These are phyloP conservation scores for Leptoclinus maculatus DNA, from an alignment of 2,797 vertebrate species.

Conservation along the genomic window DNA sequence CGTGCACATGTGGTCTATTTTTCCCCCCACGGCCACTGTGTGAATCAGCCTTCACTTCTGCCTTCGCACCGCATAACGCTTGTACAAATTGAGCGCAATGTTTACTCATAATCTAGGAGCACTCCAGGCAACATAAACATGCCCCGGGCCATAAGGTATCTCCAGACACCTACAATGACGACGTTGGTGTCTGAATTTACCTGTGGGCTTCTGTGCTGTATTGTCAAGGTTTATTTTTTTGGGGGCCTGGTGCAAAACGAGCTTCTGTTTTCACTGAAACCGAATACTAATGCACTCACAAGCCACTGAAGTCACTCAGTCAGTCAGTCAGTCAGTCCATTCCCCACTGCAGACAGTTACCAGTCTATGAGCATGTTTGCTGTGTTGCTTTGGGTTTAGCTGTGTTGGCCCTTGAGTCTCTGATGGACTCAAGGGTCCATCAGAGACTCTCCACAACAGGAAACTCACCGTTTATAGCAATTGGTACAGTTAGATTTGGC, in stretches of 20 bases:
- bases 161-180: conserved; percentile 28
- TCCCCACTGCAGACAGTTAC: not conserved
- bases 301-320: not conserved
- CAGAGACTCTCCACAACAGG: not conserved
- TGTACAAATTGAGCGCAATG: conserved; percentile 14
- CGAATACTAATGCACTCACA: conserved; percentile 38
- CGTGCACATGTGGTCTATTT: conserved; percentile 64
- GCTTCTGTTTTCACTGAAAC: conserved; percentile 6
- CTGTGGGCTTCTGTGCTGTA: conserved; percentile 23
- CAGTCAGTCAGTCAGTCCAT: not conserved
- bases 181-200: conserved; percentile 30
- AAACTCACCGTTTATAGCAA: not conserved
- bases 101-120: conserved; percentile 24
- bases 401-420: too few species aligned
- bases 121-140: conserved; percentile 23
- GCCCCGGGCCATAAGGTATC: conserved; percentile 40
- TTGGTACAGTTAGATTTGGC: not conserved
- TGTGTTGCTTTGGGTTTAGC: not conserved
- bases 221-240: conserved; percentile 33
- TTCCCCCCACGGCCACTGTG: not conserved
- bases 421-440: not conserved
- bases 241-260: conserved; percentile 12
- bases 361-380: not conserved
- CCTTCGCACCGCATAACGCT: not conserved
- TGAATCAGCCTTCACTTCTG: not conserved